Base-by-base conservation (phyloP, 2,888 invertebrate genomes). In the Caradrina clavipalpis region DNA sequence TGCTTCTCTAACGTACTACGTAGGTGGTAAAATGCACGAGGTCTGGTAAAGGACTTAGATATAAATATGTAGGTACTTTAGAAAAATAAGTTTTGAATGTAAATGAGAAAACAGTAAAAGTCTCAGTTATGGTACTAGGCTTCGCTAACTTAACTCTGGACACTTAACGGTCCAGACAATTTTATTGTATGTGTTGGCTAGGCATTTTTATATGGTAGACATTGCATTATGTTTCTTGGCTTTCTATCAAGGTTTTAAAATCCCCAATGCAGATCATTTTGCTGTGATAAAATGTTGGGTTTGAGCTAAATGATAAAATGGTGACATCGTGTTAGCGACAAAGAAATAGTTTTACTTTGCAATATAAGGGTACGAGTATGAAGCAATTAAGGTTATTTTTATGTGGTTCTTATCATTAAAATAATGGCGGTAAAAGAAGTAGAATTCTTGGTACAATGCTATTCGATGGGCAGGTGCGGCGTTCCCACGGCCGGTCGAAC, bases 391-490 rank as follows among this genome's bases (percentile, higher is more conserved):
- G 6, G 21, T 45, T 42, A 53, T 58, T 62, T 62, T 53, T 42
- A 65, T 69, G 45, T 56, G 53, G 45, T 26, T 54, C 49, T 58
- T 79, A 64, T 79, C 47, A 57, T 75, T 70, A 66, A 79, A 74
- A 60, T 75, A 78, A 78, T 61, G 61, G 62, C 73, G 70, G 81
- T 80, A 80, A 79, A 86, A 80, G 76, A 71, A 85, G 81, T 82
- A 82, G 81, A 74, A 79, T 87, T 86, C 80, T 82, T 82, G 71
- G 77, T 80, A 77, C 77, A 78, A 76, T 77, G 88, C 84, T 82
- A 89, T 89, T 86, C 75, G 80, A 79, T 60, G 73, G 87, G 86
- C 95, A 95, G 95, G 94, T 95, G 95, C 84, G 69, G 71, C 86
- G 88, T 91, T 95, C 94, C 89, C 94, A 94, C 93, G 91, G 80